Conservation (phyloP, 1,140 invertebrate species). For the Ips nitidus region DNA sequence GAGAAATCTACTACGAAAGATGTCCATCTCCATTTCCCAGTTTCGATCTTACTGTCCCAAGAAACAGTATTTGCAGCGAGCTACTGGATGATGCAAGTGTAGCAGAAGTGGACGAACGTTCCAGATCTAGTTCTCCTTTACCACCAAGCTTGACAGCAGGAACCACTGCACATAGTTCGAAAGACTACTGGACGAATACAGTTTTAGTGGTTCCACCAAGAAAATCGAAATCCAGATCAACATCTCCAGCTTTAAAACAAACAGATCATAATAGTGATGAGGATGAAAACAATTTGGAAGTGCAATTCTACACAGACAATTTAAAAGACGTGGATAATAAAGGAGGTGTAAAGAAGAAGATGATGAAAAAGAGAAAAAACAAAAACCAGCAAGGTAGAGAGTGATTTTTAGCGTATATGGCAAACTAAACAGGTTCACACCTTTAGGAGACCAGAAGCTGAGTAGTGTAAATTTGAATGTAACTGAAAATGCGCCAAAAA, state of each 20-base stretch:
- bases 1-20: conserved; percentile 27
- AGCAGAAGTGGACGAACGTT: conserved; percentile 41
- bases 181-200: conserved; percentile 38
- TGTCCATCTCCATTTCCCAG: conserved; percentile 44
- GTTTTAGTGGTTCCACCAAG: conserved; percentile 25
- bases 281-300: conserved; percentile 12
- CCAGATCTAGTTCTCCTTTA: conserved; percentile 17
- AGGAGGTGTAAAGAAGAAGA: conserved; percentile 29
- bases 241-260: neutral
- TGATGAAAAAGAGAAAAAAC: conserved; percentile 14
- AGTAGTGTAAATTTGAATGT: too few species aligned
- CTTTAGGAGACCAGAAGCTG: neutral
- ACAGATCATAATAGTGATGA: conserved; percentile 5
- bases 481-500: too few species aligned
- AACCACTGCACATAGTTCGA: conserved; percentile 34
- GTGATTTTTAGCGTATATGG: neutral
- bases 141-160: conserved; percentile 13
- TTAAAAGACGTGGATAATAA: conserved; percentile 34
- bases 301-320: conserved; percentile 24
- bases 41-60: conserved; percentile 39
- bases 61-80: conserved; percentile 44
- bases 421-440: neutral
- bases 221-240: conserved; percentile 29
- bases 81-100: conserved; percentile 40
- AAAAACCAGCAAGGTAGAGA: conserved; percentile 7